Conservation (phyloP, 2,797 vertebrate genomes). For the Galagoides demidoff region DNA sequence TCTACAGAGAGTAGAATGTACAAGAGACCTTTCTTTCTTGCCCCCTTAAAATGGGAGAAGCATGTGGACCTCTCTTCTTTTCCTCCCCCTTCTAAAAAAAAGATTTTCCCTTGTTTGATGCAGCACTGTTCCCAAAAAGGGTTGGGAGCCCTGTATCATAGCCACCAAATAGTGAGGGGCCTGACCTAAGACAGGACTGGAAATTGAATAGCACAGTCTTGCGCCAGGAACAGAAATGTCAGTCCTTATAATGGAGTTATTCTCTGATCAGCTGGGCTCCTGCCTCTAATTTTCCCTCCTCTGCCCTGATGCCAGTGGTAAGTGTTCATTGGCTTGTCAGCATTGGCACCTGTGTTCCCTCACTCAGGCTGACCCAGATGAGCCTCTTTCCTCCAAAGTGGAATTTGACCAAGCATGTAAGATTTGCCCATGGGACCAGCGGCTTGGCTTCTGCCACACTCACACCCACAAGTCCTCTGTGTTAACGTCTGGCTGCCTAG, state of each 20-base stretch:
- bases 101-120: constrained; percentile 37
- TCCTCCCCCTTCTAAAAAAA: constrained; percentile 55
- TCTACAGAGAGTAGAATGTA: background rate
- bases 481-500: background rate
- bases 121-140: background rate
- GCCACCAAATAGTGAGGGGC: background rate
- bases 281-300: background rate
- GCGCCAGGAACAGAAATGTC: background rate
- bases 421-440: background rate
- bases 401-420: background rate
- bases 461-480: background rate
- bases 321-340: background rate
- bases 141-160: background rate
- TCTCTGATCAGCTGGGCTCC: background rate
- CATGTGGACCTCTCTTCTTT: constrained; percentile 4
- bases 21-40: constrained; percentile 2
- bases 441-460: background rate
- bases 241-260: background rate
- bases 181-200: background rate
- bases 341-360: background rate
- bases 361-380: background rate
- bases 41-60: background rate
- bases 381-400: constrained; percentile 11
- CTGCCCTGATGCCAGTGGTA: background rate
- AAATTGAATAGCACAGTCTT: background rate